phyloP scores from a whole-genome alignment of 2,797 vertebrate genomes.

The Hippopotamyrus pictus region DNA sequence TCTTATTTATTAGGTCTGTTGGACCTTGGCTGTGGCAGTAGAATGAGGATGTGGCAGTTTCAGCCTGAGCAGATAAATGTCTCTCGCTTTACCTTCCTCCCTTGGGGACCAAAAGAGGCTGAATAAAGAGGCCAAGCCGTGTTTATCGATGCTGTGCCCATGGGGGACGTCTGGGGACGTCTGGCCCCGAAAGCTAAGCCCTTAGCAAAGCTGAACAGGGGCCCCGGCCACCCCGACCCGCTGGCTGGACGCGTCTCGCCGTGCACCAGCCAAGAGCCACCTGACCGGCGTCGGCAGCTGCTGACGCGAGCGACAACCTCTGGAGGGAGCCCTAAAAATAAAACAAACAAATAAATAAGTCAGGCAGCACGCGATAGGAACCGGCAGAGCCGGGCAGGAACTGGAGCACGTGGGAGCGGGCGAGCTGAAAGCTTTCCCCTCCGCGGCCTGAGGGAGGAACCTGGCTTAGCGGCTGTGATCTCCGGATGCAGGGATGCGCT shows the following conservation, averaged over 20 bases:
- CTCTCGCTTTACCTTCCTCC: neutral
- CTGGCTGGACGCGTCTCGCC: neutral
- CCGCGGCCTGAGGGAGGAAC: neutral
- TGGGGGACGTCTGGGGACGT: neutral
- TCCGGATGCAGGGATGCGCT: neutral
- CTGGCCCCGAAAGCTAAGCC: neutral
- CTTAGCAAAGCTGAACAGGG: neutral
- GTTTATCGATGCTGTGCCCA: neutral
- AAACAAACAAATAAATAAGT: neutral
- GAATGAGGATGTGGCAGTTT: neutral
- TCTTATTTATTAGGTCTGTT: neutral
- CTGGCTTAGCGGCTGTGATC: neutral
- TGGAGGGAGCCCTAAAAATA: neutral
- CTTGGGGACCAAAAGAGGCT: neutral
- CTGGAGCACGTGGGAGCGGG: neutral
- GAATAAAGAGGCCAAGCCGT: neutral
- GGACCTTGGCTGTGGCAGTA: neutral
- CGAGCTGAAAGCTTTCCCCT: neutral
- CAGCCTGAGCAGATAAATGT: neutral
- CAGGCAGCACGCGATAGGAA: neutral
- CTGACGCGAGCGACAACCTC: neutral
- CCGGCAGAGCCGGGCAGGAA: neutral
- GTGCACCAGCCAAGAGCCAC: neutral
- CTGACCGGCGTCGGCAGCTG: neutral
- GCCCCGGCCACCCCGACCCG: neutral